Evolutionary conservation across 2,113 vertebrate genomes (phyloP).

Genomic region (Silurus asotus): DNA sequence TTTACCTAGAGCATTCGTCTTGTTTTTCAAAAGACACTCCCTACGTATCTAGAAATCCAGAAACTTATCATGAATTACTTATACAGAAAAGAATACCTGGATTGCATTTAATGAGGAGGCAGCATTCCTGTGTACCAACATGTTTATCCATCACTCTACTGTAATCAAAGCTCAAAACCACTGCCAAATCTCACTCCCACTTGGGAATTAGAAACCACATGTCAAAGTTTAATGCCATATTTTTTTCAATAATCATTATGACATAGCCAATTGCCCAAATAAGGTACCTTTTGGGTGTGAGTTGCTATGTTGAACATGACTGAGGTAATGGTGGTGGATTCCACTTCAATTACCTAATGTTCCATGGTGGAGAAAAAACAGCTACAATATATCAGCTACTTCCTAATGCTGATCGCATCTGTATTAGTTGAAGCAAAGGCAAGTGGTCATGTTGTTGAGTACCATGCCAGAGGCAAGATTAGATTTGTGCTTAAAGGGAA

Average conservation of each 20-base stretch:
- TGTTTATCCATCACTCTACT: conserved; percentile 42
- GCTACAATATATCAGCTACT: conserved; percentile 68
- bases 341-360: conserved; percentile 67
- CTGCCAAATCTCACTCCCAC: conserved; percentile 25
- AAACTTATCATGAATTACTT: background rate
- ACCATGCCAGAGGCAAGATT: conserved; percentile 58
- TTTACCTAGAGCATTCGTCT: background rate
- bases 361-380: conserved; percentile 59
- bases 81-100: background rate
- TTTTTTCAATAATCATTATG: conserved; percentile 39
- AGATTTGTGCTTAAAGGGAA: conserved; percentile 57
- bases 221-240: conserved; percentile 27
- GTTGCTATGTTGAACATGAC: conserved; percentile 43
- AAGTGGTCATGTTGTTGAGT: conserved; percentile 45
- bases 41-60: background rate
- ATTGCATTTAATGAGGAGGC: conserved; percentile 13
- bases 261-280: conserved; percentile 59
- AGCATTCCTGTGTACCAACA: conserved; percentile 28
- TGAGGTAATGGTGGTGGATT: conserved; percentile 69
- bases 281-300: conserved; percentile 58
- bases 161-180: conserved; percentile 33
- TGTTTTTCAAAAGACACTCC: background rate
- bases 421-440: conserved; percentile 69
- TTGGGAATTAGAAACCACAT: conserved; percentile 41
- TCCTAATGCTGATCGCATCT: conserved; percentile 70